Conservation (phyloP, 2,797 vertebrate genomes). For the Danio jaintianensis region DNA sequence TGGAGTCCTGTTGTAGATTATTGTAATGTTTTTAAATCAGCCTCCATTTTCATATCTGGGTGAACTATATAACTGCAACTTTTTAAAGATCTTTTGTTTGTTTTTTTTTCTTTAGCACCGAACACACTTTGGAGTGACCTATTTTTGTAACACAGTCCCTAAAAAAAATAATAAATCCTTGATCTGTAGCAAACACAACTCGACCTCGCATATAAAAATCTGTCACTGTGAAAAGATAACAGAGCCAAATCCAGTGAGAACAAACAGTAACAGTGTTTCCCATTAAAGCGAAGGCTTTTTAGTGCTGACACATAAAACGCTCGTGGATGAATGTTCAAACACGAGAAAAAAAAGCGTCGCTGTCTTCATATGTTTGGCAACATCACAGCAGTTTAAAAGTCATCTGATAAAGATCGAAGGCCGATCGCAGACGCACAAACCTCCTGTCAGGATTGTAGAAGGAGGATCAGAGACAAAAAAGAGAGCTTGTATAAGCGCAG, state of each 20-base stretch:
- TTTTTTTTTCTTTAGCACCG: neutral
- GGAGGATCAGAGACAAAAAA: constrained; percentile 29
- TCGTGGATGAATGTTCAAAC: neutral
- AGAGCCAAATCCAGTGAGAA: constrained; percentile 18
- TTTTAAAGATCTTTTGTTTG: no score
- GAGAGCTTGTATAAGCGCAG: constrained; percentile 20
- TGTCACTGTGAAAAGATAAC: neutral
- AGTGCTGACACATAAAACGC: constrained; percentile 14
- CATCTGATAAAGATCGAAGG: constrained; percentile 22
- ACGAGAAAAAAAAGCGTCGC: constrained; percentile 17
- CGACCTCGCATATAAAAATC: neutral
- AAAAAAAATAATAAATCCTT: neutral
- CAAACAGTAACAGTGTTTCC: constrained; percentile 15
- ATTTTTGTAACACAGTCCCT: constrained; percentile 23
- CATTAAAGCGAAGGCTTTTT: constrained; percentile 5
- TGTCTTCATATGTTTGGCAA: constrained; percentile 11
- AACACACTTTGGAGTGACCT: constrained; percentile 8
- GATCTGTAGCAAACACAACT: neutral
- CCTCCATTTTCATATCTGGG: no score
- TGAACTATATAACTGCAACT: no score
- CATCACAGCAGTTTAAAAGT: constrained; percentile 32
- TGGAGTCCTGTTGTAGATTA: no score
- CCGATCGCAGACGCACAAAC: constrained; percentile 1
- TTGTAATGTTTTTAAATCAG: no score
- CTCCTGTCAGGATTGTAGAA: constrained; percentile 1